Base-by-base conservation (phyloP, 2,888 invertebrate genomes). In the Drosophila infuscata region DNA sequence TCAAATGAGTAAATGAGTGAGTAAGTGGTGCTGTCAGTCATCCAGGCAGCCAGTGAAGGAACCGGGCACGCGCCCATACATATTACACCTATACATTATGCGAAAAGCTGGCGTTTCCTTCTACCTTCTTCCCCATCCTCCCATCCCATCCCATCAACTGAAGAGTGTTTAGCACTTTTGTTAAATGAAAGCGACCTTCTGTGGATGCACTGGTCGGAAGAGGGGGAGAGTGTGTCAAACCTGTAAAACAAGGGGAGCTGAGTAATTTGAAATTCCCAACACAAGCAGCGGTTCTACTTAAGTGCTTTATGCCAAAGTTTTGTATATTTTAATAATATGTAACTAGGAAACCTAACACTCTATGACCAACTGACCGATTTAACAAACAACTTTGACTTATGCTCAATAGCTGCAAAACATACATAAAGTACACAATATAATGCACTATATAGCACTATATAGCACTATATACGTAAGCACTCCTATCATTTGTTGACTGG, bases 341-440 rank as follows among this genome's bases (percentile, higher is more conserved):
- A 38, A 9, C 7, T 4, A n/a, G 17, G 85, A 67, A 70, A 83
- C 74, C 74, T 57, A 83, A 84, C 46, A 72, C 70, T 35, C 32
- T 30, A 30, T 87, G 83, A 71, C 83, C 83, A 71, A 89, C 76
- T 84, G 76, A 86, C 83, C 89, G 67, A 67, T 54, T 79, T 70
- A 35, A 29, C 32, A 32, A 38, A 48, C 43, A 58, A 56, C 30
- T 59, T 59, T 76, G 17, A 51, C 60, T 49, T 58, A 51, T 53
- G 54, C 53, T 59, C 33, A 54, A 38, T 25, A 29, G 25, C 15
- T 4, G 8, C 0, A 15, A 25, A 3, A 20, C 5, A 48, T 30
- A 29, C 51, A 52, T 8, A 41, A 11, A 12, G 20, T 12, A 46
- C n/a, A 32, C n/a, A 36, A 11, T 57, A 32, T 36, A 32, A 57